phyloP scores from a whole-genome alignment of 2,797 vertebrate species.

The Syngnathus rostellatus region DNA sequence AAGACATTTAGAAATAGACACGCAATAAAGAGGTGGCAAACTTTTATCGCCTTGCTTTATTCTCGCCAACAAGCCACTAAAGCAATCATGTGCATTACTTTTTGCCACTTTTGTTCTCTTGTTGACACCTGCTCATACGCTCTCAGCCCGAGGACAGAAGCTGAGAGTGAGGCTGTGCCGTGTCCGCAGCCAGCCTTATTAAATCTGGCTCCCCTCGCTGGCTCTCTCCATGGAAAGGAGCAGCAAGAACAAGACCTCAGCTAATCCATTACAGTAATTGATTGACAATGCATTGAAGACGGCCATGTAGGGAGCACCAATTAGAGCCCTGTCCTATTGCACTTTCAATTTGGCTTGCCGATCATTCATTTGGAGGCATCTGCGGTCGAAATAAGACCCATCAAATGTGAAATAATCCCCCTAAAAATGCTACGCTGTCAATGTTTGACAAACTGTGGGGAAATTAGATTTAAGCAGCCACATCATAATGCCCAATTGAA shows the following conservation, averaged over 20 bases:
- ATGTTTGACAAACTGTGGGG: slow-evolving; percentile 29
- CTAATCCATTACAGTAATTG: slow-evolving; percentile 96
- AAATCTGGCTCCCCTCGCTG: slow-evolving; percentile 88
- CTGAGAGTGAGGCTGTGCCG: slow-evolving; percentile 40
- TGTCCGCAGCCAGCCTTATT: slow-evolving; percentile 73
- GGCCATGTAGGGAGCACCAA: slow-evolving; percentile 83
- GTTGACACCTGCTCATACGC: slow-evolving; percentile 28
- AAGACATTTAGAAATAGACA: background rate
- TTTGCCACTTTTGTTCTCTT: slow-evolving; percentile 45
- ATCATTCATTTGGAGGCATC: slow-evolving; percentile 59
- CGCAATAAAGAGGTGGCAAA: background rate
- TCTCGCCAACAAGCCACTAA: slow-evolving; percentile 12
- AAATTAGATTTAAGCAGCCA: slow-evolving; percentile 1
- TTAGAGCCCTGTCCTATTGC: slow-evolving; percentile 75
- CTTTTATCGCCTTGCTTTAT: background rate
- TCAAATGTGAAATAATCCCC: slow-evolving; percentile 24
- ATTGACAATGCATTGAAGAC: slow-evolving; percentile 82
- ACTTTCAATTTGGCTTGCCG: slow-evolving; percentile 72
- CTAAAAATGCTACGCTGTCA: slow-evolving; percentile 15
- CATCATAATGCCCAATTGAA: slow-evolving; percentile 1
- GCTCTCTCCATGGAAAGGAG: slow-evolving; percentile 89
- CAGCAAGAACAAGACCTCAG: slow-evolving; percentile 83
- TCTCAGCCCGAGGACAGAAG: slow-evolving; percentile 49
- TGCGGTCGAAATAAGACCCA: slow-evolving; percentile 21
- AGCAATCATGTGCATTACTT: slow-evolving; percentile 46